These are phyloP conservation scores for Mastacembelus armatus DNA, from an alignment of 2,797 vertebrate species.

Conservation along the genomic window DNA sequence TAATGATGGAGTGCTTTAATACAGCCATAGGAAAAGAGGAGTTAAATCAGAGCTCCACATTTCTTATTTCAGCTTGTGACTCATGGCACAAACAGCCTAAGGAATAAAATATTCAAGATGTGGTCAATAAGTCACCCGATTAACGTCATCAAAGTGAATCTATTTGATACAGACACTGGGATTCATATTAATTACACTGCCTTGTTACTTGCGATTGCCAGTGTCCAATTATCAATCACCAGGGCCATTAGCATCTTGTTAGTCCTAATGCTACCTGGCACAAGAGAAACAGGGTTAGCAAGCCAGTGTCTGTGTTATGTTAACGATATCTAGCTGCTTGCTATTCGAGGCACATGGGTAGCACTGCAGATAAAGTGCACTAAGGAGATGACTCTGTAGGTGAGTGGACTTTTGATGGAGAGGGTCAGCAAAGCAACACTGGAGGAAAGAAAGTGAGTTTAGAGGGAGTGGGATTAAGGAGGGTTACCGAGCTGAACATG, in stretches of 20 bases:
- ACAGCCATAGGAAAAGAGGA: constrained; percentile 21
- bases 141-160: constrained; percentile 44
- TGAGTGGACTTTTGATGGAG: constrained; percentile 59
- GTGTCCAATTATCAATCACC: constrained; percentile 71
- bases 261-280: constrained; percentile 69
- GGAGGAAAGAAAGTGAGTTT: constrained; percentile 29
- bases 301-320: constrained; percentile 43
- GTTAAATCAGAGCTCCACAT: constrained; percentile 20
- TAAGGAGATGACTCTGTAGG: constrained; percentile 47
- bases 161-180: constrained; percentile 46
- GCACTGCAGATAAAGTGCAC: constrained; percentile 44
- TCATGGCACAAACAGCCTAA: constrained; percentile 26
- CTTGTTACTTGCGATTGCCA: constrained; percentile 43
- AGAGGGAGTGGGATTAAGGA: constrained; percentile 52
- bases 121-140: constrained; percentile 34
- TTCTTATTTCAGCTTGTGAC: constrained; percentile 32
- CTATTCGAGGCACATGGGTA: constrained; percentile 54
- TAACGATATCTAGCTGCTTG: constrained; percentile 57
- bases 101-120: constrained; percentile 42
- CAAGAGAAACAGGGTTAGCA: constrained; percentile 49
- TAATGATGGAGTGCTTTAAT: constrained; percentile 45
- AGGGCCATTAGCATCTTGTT: constrained; percentile 69
- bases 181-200: constrained; percentile 58
- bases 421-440: constrained; percentile 20
- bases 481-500: constrained; percentile 41